Conservation (phyloP, 2,888 invertebrate species). For the Villa cingulata region DNA sequence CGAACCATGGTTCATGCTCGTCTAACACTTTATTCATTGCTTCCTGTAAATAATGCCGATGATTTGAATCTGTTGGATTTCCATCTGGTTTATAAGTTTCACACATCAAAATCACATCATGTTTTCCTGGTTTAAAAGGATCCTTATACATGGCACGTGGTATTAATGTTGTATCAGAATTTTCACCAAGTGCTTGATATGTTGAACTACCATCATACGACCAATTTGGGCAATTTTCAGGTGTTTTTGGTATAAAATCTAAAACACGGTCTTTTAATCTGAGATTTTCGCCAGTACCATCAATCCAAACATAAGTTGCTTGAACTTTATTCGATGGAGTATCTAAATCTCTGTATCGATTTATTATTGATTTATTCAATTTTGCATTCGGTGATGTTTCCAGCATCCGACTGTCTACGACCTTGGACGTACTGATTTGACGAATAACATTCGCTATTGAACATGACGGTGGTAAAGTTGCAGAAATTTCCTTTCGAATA, state of each 20-base stretch:
- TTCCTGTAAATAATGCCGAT: conserved; percentile 38
- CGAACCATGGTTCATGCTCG: conserved; percentile 56
- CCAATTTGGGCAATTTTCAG: conserved; percentile 57
- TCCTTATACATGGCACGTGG: conserved; percentile 68
- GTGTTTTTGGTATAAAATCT: conserved; percentile 46
- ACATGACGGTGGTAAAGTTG: conserved; percentile 14
- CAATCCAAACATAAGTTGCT: conserved; percentile 62
- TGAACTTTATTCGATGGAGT: conserved; percentile 42
- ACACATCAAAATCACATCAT: conserved; percentile 59
- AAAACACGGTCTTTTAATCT: conserved; percentile 57
- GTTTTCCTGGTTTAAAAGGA: conserved; percentile 57
- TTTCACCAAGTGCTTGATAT: conserved; percentile 47
- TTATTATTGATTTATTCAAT: conserved; percentile 57
- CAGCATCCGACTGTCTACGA: conserved; percentile 14
- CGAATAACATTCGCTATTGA: conserved; percentile 5
- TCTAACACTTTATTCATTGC: conserved; percentile 42
- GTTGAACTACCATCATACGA: conserved; percentile 64
- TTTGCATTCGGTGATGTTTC: conserved; percentile 64
- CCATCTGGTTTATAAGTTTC: conserved; percentile 55
- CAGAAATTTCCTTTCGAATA: conserved; percentile 18
- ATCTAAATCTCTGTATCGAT: conserved; percentile 55
- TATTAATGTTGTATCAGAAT: conserved; percentile 60
- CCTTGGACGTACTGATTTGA: conserved; percentile 15
- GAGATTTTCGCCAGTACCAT: conserved; percentile 55
- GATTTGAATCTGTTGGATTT: conserved; percentile 37